phyloP scores from a whole-genome alignment of 1,140 invertebrate genomes.

The Penaeus vannamei region DNA sequence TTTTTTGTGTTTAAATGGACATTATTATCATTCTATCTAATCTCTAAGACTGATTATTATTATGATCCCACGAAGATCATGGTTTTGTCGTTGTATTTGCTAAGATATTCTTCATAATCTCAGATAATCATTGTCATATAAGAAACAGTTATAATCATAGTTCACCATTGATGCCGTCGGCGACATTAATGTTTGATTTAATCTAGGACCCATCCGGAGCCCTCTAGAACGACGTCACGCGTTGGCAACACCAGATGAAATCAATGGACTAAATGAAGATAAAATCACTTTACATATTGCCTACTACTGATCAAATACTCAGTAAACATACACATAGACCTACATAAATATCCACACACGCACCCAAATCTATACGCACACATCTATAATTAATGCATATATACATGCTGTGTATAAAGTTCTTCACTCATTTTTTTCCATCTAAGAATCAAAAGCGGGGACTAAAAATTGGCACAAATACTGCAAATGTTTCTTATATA shows the following conservation, averaged over 20 bases:
- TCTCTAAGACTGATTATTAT: conserved; percentile 1
- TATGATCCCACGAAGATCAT: not conserved
- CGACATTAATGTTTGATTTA: conserved; percentile 46
- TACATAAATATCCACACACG: no score
- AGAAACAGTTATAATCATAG: conserved; percentile 36
- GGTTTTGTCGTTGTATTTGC: conserved; percentile 38
- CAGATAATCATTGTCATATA: conserved; percentile 40
- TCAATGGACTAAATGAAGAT: not conserved
- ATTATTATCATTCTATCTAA: conserved; percentile 20
- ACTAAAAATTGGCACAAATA: no score
- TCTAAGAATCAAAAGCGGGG: no score
- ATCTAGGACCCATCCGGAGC: conserved; percentile 29
- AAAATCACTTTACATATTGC: no score
- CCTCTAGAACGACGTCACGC: conserved; percentile 12
- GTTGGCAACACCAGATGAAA: not conserved
- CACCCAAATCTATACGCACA: no score
- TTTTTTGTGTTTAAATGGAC: conserved; percentile 38
- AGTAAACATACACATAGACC: no score
- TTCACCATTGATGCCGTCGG: conserved; percentile 5
- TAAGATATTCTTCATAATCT: conserved; percentile 26
- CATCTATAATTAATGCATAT: no score
- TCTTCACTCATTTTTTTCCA: no score
- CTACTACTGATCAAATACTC: no score
- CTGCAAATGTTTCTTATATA: no score
- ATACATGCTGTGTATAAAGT: no score